Base-by-base conservation (phyloP, 2,797 vertebrate species). In the Helarctos malayanus region DNA sequence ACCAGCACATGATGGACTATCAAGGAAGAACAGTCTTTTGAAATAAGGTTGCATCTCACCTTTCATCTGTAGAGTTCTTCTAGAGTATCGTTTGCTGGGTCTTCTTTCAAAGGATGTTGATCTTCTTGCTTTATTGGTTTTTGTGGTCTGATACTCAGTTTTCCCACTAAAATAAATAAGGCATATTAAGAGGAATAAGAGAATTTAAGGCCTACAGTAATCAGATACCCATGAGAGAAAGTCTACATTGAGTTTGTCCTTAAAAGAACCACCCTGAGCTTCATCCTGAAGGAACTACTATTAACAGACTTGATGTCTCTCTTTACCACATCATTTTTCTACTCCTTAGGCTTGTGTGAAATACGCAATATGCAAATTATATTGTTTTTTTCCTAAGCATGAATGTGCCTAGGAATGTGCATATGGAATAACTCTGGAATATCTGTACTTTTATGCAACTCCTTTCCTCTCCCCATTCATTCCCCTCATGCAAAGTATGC, bases 81-180 rank as follows among this genome's bases (percentile, higher is more conserved):
- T 99, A 84, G 99, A 99, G 85, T 99, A 99, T 73, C 99, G 99
- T 87, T 99, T 99, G 98, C 99, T 99, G 61, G 99, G 99, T 61
- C 99, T 99, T 95, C 99, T 99, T 98, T 99, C 99, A 98, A 99
- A 99, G 11, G 99, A 99, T 61, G 99, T 97, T 0, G 99, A 99
- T 15, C 99, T 98, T 96, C 99, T 99, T 45, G 99, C 99, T 99
- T 99, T 99, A 93, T 99, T 99, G 52, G 99, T 99, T 98, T 99
- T 99, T 78, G 99, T 99, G 52, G 99, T 99, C 98, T 99, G 99
- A 97, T 99, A 99, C 85, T 99, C 99, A 0, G 99, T 99, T 98
- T 99, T 99, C 82, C 99, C 99, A 98, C 99, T 99, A 98, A 87
- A 94, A 98, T 95, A 93, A 95, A 93, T 61, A 8, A 87, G 41